Base-by-base conservation (phyloP, 1,140 invertebrate genomes). In the Brachionus angularis region DNA sequence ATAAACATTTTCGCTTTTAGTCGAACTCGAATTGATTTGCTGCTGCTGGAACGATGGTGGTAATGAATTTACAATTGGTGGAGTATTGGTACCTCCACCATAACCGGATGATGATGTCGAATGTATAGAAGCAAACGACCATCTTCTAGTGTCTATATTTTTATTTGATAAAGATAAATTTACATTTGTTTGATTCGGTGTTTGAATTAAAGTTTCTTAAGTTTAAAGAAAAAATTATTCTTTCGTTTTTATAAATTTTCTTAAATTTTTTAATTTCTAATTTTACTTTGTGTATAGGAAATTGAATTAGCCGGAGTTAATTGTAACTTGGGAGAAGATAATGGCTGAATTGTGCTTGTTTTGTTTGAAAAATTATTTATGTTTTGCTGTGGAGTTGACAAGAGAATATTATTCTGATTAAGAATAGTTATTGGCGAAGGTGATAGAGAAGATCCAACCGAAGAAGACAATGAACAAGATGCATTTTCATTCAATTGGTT, bases 61-160 rank as follows among this genome's bases (percentile, higher is more conserved):
- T 18, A 55, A 18, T 55, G 52, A 33, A 8, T 7, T 58, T 14
- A 58, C 12, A 29, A 47, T 67, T 34, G 62, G 62, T 21, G 62
- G 62, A 12, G 62, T 67, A 23, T 67, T 47, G 5, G 62, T 31
- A n/a, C 61, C 39, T 10, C 16, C 27, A 18, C 62, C 62, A 58
- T 58, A 58, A 39, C 53, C 53, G n/a, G 53, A 58, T 23, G 53
- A 58, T 4, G 62, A 67, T 31, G 42, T 47, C 29, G 62, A 67
- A 36, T 67, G 33, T 12, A 67, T 47, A 5, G 62, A 67, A 12
- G 62, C 62, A 67, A 67, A 67, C 14, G 62, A 67, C 62, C 62
- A 67, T 47, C 62, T 18, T 4, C 62, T 39, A 27, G 21, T 50
- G 47, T 67, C 62, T 12, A 67, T 16, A 18, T 47, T 31, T 67